phyloP scores from a whole-genome alignment of 2,797 vertebrate genomes.

The Enteromius radiatus region DNA sequence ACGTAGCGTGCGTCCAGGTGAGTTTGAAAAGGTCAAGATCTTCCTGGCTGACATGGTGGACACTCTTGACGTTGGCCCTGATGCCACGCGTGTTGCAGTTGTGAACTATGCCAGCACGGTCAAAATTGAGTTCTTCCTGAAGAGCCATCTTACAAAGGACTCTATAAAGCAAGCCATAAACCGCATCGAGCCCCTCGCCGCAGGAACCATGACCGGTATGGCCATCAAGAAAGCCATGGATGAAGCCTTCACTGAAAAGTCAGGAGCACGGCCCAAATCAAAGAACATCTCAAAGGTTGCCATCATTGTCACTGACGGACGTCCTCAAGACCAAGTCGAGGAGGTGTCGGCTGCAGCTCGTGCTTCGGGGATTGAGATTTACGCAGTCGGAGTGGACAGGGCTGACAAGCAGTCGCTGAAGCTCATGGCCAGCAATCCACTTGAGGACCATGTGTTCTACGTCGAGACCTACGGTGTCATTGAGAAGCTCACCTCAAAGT shows the following conservation, averaged over 20 bases:
- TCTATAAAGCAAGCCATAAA: conserved; percentile 89
- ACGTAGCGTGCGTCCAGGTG: conserved; percentile 92
- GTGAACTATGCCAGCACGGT: conserved; percentile 96
- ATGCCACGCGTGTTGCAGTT: conserved; percentile 88
- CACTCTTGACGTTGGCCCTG: conserved; percentile 86
- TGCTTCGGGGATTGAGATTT: conserved; percentile 79
- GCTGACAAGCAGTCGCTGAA: conserved; percentile 87
- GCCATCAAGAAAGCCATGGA: conserved; percentile 93
- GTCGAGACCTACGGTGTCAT: conserved; percentile 95
- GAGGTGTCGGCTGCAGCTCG: conserved; percentile 76
- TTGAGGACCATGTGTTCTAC: conserved; percentile 92
- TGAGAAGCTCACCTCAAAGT: conserved; percentile 91
- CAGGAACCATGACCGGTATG: conserved; percentile 94
- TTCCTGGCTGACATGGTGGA: conserved; percentile 94
- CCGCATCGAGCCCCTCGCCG: conserved; percentile 89
- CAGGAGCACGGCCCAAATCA: conserved; percentile 86
- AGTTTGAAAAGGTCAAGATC: conserved; percentile 96
- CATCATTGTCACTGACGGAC: conserved; percentile 92
- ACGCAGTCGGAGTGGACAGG: conserved; percentile 87
- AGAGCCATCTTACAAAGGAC: conserved; percentile 81
- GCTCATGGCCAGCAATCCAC: conserved; percentile 88
- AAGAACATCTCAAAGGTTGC: conserved; percentile 88
- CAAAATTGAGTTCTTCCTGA: conserved; percentile 92
- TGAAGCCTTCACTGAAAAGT: conserved; percentile 89
- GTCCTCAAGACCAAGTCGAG: conserved; percentile 90